These are phyloP conservation scores for Sylvietta virens DNA, from an alignment of 2,113 vertebrate genomes.

Conservation along the genomic window DNA sequence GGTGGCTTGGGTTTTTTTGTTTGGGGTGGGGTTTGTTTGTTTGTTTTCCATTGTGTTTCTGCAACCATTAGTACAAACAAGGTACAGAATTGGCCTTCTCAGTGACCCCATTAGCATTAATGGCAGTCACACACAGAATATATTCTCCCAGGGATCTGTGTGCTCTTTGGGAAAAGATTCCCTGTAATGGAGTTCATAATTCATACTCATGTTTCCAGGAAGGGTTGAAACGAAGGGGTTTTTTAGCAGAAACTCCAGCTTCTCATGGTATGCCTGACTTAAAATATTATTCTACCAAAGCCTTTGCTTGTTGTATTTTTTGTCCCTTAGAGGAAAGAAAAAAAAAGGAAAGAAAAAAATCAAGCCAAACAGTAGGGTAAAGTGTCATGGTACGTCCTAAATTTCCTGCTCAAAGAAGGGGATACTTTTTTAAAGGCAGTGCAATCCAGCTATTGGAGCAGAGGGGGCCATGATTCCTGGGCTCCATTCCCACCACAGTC, in stretches of 20 bases:
- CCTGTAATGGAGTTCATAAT: not conserved
- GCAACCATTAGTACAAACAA: not conserved
- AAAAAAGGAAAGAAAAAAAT: not conserved
- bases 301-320: not conserved
- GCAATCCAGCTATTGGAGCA: not conserved
- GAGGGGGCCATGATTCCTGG: not conserved
- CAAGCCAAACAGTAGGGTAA: not conserved
- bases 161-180: not conserved
- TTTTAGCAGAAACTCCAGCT: not conserved
- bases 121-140: not conserved
- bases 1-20: not conserved
- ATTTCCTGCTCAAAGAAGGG: not conserved
- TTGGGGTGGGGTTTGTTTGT: not conserved
- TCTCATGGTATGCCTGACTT: not conserved
- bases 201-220: not conserved
- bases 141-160: not conserved
- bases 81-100: not conserved
- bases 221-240: not conserved
- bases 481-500: slow-evolving; percentile 14
- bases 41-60: not conserved
- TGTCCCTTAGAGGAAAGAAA: not conserved
- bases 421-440: not conserved
- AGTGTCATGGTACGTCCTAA: not conserved
- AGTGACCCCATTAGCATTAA: slow-evolving; percentile 15
- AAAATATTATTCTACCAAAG: not conserved